Base-by-base conservation (phyloP, 2,113 vertebrate species). In the Colius striatus region DNA sequence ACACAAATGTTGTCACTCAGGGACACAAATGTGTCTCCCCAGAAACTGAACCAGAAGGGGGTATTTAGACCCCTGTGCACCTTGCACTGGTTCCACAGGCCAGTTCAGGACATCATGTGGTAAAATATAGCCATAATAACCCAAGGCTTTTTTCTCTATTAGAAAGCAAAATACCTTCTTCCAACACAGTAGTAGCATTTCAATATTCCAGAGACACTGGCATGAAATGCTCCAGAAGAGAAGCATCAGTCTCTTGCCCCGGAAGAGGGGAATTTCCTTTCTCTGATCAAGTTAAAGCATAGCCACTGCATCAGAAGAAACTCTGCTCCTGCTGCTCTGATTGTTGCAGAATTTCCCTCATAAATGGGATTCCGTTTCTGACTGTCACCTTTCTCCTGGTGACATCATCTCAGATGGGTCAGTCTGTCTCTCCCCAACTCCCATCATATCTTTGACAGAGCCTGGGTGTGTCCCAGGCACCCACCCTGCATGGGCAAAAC, bases 1-100 rank as follows among this genome's bases (percentile, higher is more conserved):
- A 17, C 29, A 20, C 1, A 0, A 41, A 21, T 2, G 10, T 11
- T 61, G 6, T 18, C 27, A 2, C 68, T 13, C 7, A 0, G 51
- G 38, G 21, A 18, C 45, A 36, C 9, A 7, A 5, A 4, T 23
- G 10, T 41, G 20, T 15, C 13, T 38, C 55, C 41, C 65, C 72
- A 32, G 80, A 20, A 19, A 2, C 3, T 5, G 71, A 30, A 10
- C 50, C 53, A 41, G 22, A 26, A 47, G 38, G 1, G 5, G 36
- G 27, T n/a, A 9, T 12, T 23, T 2, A 51, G 29, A 27, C 5
- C 43, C 72, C 43, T 0, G 4, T 9, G 38, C 1, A 1, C 26
- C 18, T 2, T n/a, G 14, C 14, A 29, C 48, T 11, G 4, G 34
- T 34, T 16, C 50, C 73, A 21, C 17, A 10, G 71, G 16, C 25